Conservation (phyloP, 2,113 vertebrate genomes). For the Euleptes europaea region DNA sequence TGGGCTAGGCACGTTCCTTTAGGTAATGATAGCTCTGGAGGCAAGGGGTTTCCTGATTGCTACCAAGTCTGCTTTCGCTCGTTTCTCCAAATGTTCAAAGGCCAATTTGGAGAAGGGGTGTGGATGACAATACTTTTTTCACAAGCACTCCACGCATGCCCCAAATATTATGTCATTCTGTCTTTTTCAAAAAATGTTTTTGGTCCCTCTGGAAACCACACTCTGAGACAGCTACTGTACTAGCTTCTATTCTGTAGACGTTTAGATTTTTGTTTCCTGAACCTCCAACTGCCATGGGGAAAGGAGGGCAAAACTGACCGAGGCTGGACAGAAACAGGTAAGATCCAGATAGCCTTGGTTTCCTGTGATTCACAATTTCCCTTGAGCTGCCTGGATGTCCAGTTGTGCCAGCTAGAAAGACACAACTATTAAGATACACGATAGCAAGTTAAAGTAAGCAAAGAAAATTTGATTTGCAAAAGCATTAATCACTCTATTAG, state of each 20-base stretch:
- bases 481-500: slow-evolving; percentile 27
- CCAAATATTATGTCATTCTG: background rate
- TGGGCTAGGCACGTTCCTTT: background rate
- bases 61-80: background rate
- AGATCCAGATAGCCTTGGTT: background rate
- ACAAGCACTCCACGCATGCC: background rate
- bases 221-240: background rate
- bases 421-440: slow-evolving; percentile 21
- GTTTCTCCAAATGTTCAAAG: background rate
- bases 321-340: background rate
- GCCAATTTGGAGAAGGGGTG: background rate
- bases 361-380: background rate
- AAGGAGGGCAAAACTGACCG: background rate
- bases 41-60: background rate
- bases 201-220: background rate
- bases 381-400: background rate
- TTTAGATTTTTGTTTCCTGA: background rate
- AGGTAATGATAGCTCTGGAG: background rate
- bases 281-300: background rate
- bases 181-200: background rate
- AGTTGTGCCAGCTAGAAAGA: slow-evolving; percentile 13
- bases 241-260: background rate
- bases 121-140: background rate
- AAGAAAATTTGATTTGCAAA: slow-evolving; percentile 10
- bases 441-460: slow-evolving; percentile 25